Conservation (phyloP, 2,888 invertebrate genomes). For the Nasonovia ribisnigri region DNA sequence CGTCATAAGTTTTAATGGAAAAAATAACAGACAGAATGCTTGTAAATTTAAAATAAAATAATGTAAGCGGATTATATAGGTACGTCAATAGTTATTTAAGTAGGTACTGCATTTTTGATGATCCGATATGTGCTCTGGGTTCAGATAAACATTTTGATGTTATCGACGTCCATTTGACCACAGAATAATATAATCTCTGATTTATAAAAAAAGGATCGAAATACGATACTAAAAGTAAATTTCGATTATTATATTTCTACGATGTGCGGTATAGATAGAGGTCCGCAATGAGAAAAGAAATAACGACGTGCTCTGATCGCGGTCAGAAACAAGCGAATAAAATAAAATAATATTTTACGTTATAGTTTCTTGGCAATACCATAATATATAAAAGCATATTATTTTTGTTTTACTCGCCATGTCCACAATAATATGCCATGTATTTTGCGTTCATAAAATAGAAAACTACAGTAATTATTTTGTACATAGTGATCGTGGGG, state of each 20-base stretch:
- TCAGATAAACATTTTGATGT: background rate
- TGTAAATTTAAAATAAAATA: background rate
- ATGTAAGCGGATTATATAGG: background rate
- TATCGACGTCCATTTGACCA: background rate
- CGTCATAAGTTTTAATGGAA: background rate
- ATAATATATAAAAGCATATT: background rate
- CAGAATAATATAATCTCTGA: slow-evolving; percentile 7
- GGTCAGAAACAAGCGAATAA: background rate
- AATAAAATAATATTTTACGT: slow-evolving; percentile 12
- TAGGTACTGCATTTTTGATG: background rate
- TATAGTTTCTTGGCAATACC: background rate
- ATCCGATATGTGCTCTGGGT: background rate
- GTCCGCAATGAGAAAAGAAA: background rate
- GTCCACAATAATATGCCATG: background rate
- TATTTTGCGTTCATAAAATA: background rate
- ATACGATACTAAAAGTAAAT: background rate
- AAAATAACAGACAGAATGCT: background rate
- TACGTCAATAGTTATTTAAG: background rate
- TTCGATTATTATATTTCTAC: background rate
- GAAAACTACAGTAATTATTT: background rate
- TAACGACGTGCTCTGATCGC: background rate
- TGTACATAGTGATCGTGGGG: background rate
- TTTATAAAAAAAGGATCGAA: background rate
- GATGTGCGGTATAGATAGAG: background rate
- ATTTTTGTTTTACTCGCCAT: background rate